Evolutionary conservation across 2,888 invertebrate genomes (phyloP).

Genomic region (Parthenolecanium corni): DNA sequence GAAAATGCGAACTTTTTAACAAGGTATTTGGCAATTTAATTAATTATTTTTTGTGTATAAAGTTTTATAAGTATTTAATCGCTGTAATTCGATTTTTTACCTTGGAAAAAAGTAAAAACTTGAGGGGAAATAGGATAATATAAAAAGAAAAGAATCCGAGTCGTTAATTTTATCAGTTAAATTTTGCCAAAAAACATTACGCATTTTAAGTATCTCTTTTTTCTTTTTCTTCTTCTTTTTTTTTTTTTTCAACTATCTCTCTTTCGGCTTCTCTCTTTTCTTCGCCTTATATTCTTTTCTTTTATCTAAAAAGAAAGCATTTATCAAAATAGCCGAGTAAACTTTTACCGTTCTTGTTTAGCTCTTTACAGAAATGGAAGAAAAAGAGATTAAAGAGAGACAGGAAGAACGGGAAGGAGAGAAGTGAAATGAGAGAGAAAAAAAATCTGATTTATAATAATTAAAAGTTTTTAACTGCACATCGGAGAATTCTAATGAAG

Average conservation of each 20-base stretch:
- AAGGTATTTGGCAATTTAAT: too few relatives aligned
- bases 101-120: too few relatives aligned
- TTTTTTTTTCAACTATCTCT: too few relatives aligned
- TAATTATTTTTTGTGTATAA: too few relatives aligned
- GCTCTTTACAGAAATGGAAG: background rate
- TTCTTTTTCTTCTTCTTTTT: too few relatives aligned
- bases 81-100: too few relatives aligned
- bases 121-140: background rate
- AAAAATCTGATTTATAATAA: conserved; percentile 28
- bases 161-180: background rate
- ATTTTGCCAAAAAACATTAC: background rate
- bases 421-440: conserved; percentile 15
- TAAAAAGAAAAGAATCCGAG: background rate
- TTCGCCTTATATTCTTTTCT: background rate
- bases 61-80: too few relatives aligned
- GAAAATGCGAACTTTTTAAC: too few relatives aligned
- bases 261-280: too few relatives aligned
- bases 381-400: background rate
- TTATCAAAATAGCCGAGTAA: background rate
- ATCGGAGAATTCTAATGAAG: conserved; percentile 27
- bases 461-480: conserved; percentile 27
- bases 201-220: too few relatives aligned
- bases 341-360: background rate
- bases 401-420: background rate
- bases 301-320: background rate